Evolutionary conservation across 2,113 vertebrate genomes (phyloP).

Genomic region (Synodontis membranacea): DNA sequence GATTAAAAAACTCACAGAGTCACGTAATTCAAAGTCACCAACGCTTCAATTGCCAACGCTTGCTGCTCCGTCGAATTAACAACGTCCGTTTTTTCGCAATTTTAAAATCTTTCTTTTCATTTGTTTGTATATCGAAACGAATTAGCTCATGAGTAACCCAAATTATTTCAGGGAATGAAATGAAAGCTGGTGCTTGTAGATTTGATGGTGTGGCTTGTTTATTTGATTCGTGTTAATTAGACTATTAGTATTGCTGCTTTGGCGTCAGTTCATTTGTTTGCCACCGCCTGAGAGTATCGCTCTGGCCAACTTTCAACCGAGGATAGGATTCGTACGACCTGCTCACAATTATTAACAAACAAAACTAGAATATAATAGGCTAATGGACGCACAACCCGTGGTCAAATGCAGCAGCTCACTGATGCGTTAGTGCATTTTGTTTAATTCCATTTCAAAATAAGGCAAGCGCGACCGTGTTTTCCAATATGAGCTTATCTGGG

Average conservation of each 20-base stretch:
- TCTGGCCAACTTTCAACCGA: background rate
- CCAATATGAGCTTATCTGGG: slow-evolving; percentile 8
- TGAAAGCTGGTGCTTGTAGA: background rate
- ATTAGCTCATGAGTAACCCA: background rate
- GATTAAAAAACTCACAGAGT: slow-evolving; percentile 67
- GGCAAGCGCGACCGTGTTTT: slow-evolving; percentile 4
- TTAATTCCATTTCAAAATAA: slow-evolving; percentile 2
- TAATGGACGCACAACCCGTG: background rate
- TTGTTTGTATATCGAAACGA: background rate
- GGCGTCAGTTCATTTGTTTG: background rate
- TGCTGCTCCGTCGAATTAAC: slow-evolving; percentile 58
- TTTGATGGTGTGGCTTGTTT: background rate
- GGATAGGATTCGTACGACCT: background rate
- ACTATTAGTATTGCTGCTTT: background rate
- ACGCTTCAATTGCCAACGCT: slow-evolving; percentile 60
- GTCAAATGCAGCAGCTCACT: background rate
- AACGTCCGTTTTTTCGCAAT: slow-evolving; percentile 37
- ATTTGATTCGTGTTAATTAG: background rate
- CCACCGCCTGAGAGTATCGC: background rate
- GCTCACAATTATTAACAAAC: background rate
- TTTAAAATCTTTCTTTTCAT: background rate
- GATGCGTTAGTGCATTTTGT: background rate
- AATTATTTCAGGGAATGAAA: background rate
- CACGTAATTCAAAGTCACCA: too few relatives aligned
- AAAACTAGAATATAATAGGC: background rate